Evolutionary conservation across 2,888 invertebrate genomes (phyloP), one percentile per base, ranked within the genome.

Genomic region (Chaitophorus viminalis): DNA sequence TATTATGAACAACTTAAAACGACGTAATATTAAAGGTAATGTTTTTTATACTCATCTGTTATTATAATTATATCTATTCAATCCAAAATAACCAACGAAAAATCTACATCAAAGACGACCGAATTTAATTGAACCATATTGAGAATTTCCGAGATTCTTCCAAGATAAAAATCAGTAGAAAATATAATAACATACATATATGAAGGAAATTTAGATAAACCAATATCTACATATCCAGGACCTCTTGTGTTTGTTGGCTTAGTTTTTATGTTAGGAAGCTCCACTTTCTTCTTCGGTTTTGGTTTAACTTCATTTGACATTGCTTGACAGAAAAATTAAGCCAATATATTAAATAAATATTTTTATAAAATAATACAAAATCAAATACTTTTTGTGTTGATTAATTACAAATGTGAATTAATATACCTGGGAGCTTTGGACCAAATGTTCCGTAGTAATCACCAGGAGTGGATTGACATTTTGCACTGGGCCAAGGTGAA

Each of bases 371-470:
- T 21, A 46, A 11, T 6, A 39, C 6, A 39, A 39, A 39, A 3
- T 5, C n/a, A n/a, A n/a, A n/a, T n/a, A n/a, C n/a, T n/a, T n/a
- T n/a, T n/a, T n/a, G 1, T 60, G 60, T 60, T 2, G 60, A 46
- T 14, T 11, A 0, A 46, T 46, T 60, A 25, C 21, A 60, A 60
- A 21, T 21, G 25, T n/a, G n/a, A n/a, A n/a, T 46, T 39, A 3
- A 6, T 39, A 21, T 89, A 90, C 90, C 89, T 88, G 89, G 89
- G 77, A 90, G 89, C 82, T 89, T 89, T 18, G 88, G 89, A 21
- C 90, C 90, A 91, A 93, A 90, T 77, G 93, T 93, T 25, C 93
- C 93, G 89, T 92, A 92, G 90, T 92, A 92, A 90, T 93, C 93
- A 29, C 93, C 93, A 1, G 93, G 92, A 17, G 92, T 91, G 2